A percentile compares a stretch with the other conserved stretches of the same genome.
Conservation (phyloP, 2,113 vertebrate species). For the Malurus cyaneus region DNA sequence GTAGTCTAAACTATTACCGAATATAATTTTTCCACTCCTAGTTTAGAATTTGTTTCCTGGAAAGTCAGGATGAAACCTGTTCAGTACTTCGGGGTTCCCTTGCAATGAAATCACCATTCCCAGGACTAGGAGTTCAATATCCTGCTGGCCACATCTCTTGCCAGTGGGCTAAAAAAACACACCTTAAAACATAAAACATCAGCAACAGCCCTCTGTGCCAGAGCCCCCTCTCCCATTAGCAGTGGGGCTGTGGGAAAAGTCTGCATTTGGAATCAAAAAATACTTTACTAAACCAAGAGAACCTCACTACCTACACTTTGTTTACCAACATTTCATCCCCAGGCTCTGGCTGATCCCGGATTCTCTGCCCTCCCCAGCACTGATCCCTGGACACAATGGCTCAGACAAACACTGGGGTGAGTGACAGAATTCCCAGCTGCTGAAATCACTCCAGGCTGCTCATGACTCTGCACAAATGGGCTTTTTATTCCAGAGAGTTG, state of each 20-base stretch:
- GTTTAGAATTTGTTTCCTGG: background rate
- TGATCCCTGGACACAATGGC: background rate
- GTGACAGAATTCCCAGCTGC: conserved; percentile 44
- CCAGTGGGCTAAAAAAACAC: background rate
- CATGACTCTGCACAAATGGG: conserved; percentile 41
- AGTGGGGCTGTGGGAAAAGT: background rate
- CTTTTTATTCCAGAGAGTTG: background rate
- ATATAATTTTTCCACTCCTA: background rate
- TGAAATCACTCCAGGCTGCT: conserved; percentile 50
- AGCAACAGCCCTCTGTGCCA: background rate
- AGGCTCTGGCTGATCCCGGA: background rate
- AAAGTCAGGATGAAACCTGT: background rate
- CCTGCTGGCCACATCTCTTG: background rate
- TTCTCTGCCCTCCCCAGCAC: background rate
- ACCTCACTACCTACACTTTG: background rate
- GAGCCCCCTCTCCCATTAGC: background rate
- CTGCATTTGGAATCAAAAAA: background rate
- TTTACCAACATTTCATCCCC: background rate
- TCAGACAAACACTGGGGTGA: conserved; percentile 40
- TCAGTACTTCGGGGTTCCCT: background rate
- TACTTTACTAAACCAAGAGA: background rate
- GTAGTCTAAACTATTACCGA: background rate
- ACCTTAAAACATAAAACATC: background rate
- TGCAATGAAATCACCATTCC: background rate
- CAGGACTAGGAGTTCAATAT: background rate